Percentiles rank a stretch among this genome's conserved stretches.
phyloP scores from a whole-genome alignment of 2,888 invertebrate genomes.

The Orthosia cruda region DNA sequence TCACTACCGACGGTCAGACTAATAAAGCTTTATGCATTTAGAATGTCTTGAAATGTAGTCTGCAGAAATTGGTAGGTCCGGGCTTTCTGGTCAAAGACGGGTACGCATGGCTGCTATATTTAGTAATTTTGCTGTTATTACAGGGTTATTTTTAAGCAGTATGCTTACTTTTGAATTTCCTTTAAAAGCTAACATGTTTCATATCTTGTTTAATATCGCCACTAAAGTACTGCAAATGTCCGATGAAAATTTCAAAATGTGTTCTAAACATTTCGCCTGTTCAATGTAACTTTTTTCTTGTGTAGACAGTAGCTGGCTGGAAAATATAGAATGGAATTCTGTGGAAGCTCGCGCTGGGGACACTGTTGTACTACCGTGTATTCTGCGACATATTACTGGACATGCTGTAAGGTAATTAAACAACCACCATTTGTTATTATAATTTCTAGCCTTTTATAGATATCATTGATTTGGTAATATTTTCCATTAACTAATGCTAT shows the following conservation, averaged over 20 bases:
- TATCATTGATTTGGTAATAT: too few species aligned
- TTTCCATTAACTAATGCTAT: too few species aligned
- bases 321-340: conserved; percentile 86
- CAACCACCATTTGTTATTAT: neutral
- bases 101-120: conserved; percentile 1
- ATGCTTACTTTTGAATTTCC: too few species aligned
- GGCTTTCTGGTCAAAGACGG: conserved; percentile 4
- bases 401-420: conserved; percentile 85
- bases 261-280: neutral
- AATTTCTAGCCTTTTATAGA: neutral
- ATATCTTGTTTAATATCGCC: neutral
- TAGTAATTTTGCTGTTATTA: neutral
- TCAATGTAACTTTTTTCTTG: conserved; percentile 34
- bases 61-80: conserved; percentile 7
- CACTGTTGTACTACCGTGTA: conserved; percentile 85
- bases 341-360: conserved; percentile 85
- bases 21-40: conserved; percentile 48
- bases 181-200: conserved; percentile 3
- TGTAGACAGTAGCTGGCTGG: conserved; percentile 89
- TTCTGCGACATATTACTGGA: conserved; percentile 83
- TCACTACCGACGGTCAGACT: conserved; percentile 87
- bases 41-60: conserved; percentile 33
- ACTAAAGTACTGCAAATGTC: conserved; percentile 2
- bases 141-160: neutral
- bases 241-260: conserved; percentile 1